Conservation (phyloP, 2,888 invertebrate genomes). For the Ophion obscuratus region DNA sequence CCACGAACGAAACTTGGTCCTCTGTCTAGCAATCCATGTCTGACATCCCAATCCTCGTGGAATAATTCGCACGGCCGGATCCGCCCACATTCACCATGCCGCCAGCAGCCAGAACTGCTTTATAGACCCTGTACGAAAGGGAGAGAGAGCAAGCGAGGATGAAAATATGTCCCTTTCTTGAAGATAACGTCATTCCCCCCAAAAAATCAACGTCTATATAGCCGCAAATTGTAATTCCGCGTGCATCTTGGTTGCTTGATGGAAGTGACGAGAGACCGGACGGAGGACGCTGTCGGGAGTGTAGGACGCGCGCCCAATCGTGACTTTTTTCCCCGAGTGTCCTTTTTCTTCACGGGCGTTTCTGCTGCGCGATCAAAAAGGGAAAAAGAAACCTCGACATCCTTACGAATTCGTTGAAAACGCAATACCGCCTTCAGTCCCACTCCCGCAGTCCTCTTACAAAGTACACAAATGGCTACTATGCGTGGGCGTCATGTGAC, state of each 20-base stretch:
- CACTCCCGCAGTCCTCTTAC: conserved; percentile 5
- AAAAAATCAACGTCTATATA: conserved; percentile 62
- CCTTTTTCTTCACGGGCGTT: conserved; percentile 17
- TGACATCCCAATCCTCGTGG: conserved; percentile 32
- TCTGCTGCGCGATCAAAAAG: conserved; percentile 17
- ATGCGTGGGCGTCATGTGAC: not conserved
- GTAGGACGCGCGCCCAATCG: not conserved
- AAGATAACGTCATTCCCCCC: conserved; percentile 24
- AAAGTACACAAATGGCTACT: conserved; percentile 25
- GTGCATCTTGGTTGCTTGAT: conserved; percentile 30
- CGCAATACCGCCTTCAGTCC: not conserved
- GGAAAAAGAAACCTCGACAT: not conserved
- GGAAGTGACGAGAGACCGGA: conserved; percentile 34
- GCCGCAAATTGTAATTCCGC: conserved; percentile 64
- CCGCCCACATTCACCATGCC: conserved; percentile 18
- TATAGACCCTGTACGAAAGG: conserved; percentile 10
- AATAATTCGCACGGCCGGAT: conserved; percentile 27
- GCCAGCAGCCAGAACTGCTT: conserved; percentile 1
- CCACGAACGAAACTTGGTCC: not conserved
- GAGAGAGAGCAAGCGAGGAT: not conserved
- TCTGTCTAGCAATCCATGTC: conserved; percentile 19
- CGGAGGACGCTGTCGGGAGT: conserved; percentile 5
- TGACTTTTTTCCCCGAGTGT: conserved; percentile 20
- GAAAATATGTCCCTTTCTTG: conserved; percentile 5
- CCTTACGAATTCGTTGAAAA: conserved; percentile 30